Base-by-base conservation (phyloP, 2,797 vertebrate species). In the Alcedo atthis region DNA sequence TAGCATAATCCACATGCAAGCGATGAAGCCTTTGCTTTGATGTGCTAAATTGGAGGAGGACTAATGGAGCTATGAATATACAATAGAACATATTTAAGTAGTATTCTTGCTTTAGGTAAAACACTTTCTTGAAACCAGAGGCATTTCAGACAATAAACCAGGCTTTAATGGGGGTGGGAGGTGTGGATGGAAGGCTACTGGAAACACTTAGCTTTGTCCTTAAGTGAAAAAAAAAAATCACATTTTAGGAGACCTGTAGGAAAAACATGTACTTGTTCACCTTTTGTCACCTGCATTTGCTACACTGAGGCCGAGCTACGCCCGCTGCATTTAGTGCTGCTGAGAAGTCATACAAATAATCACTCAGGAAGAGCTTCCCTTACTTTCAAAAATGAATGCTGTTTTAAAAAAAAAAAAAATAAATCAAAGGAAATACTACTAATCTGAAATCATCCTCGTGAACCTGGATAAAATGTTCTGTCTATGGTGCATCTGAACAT, bases 31-130 rank as follows among this genome's bases (percentile, higher is more conserved):
- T 97, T 97, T 95, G 97, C 98, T 99, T 99, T 99, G 98, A 99
- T 98, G 98, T 98, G 98, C 98, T 98, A 97, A 98, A 98, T 97
- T 98, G 97, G 97, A 98, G 98, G 96, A 97, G 94, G 97, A 96
- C 98, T 99, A 98, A 99, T 99, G 98, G 98, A 98, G 98, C 98
- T 98, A 98, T 98, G 98, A 98, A 98, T 98, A 98, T 98, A 98
- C 98, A 99, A 99, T 98, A 97, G 97, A 97, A 98, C 97, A 96
- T 98, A 98, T 98, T 98, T 98, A 98, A 98, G 98, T 98, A 98
- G 98, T 98, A 97, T 95, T 98, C 98, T 98, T 97, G 97, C 98
- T 98, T 98, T 96, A 97, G 98, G 98, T 98, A 97, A 98, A 98
- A 97, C 95, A 97, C 97, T 97, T 97, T 85, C 96, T 97, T 96